A percentile compares a stretch with the other conserved stretches of the same genome.
phyloP scores from a whole-genome alignment of 1,140 invertebrate genomes.

The Brachionus calyciflorus region DNA sequence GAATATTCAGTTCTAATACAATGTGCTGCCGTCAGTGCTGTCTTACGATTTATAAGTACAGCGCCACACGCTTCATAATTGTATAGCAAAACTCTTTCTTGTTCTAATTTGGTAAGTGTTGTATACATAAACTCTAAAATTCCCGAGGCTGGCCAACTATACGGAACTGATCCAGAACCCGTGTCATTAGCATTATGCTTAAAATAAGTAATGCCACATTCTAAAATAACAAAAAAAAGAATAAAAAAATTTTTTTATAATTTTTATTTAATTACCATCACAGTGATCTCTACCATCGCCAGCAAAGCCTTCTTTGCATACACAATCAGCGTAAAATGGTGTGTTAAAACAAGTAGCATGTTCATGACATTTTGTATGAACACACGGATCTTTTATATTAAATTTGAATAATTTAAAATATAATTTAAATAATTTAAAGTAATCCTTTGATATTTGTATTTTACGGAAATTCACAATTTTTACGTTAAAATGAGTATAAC shows the following conservation, averaged over 20 bases:
- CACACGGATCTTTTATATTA: constrained; percentile 41
- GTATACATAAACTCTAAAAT: constrained; percentile 10
- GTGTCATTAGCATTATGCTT: not conserved
- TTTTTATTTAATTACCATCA: constrained; percentile 12
- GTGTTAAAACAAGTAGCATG: constrained; percentile 29
- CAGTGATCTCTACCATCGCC: constrained; percentile 32
- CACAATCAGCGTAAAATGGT: constrained; percentile 31
- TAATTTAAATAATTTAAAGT: too few species aligned
- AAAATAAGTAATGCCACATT: constrained; percentile 35
- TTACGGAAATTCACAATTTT: too few species aligned
- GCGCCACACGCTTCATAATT: not conserved
- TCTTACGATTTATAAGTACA: constrained; percentile 6
- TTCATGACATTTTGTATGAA: not conserved
- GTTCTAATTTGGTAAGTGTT: not conserved
- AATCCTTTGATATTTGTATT: too few species aligned
- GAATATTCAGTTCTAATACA: constrained; percentile 1
- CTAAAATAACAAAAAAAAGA: not conserved
- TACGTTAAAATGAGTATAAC: too few species aligned
- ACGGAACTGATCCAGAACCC: not conserved
- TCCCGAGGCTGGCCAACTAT: constrained; percentile 31
- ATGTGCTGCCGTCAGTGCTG: not conserved
- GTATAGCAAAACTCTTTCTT: not conserved
- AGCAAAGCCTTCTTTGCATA: not conserved
- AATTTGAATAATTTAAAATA: not conserved
- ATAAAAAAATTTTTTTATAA: not conserved